Conservation (phyloP, 2,113 vertebrate species). For the Prinia subflava region DNA sequence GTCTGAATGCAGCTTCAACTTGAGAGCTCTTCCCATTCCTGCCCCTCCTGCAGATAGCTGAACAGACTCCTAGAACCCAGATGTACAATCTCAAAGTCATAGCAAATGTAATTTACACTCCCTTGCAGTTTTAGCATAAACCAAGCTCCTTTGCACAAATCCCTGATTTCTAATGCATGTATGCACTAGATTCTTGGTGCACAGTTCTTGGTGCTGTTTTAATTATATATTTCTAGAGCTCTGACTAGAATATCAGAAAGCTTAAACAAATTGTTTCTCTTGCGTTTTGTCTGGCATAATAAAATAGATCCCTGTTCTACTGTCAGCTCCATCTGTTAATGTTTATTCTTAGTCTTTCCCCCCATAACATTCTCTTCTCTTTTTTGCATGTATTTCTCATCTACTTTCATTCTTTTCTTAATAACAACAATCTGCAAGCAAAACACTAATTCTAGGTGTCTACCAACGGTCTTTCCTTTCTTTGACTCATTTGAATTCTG, state of each 20-base stretch:
- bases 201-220: neutral
- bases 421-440: neutral
- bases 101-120: neutral
- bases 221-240: neutral
- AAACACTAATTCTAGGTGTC: neutral
- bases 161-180: neutral
- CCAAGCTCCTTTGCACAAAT: neutral
- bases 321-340: neutral
- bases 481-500: neutral
- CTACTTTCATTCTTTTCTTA: neutral
- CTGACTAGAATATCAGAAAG: neutral
- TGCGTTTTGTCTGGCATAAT: neutral
- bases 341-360: neutral
- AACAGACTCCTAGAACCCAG: neutral
- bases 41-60: neutral
- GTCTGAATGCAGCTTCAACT: neutral
- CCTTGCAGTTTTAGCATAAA: neutral
- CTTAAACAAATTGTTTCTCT: neutral
- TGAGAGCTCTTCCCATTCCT: neutral
- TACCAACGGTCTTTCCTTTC: neutral
- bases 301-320: neutral
- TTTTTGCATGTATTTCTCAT: neutral
- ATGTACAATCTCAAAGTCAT: neutral
- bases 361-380: neutral
- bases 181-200: neutral